Evolutionary conservation across 2,888 invertebrate species (phyloP).

Genomic region (Mythimna lalbum): DNA sequence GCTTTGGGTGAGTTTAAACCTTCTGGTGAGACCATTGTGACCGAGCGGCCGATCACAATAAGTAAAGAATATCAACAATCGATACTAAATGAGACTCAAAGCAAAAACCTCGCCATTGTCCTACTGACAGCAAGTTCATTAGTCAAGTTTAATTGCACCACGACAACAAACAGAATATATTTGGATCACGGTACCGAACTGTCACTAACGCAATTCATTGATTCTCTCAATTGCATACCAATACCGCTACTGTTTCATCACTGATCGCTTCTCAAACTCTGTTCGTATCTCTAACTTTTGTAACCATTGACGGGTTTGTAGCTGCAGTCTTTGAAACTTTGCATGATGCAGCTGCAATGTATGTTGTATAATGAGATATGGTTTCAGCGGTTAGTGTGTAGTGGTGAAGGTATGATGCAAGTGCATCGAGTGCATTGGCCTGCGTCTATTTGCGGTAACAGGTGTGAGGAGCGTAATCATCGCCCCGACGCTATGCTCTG

Average conservation of each 20-base stretch:
- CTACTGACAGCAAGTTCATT: slow-evolving; percentile 51
- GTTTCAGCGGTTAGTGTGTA: not conserved
- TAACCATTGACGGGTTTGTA: slow-evolving; percentile 30
- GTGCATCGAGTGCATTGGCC: slow-evolving; percentile 81
- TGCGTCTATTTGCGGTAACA: slow-evolving; percentile 77
- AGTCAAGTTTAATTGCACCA: slow-evolving; percentile 66
- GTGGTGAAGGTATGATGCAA: slow-evolving; percentile 60
- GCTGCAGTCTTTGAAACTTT: accelerated
- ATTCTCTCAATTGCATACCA: slow-evolving; percentile 81
- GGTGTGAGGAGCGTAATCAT: slow-evolving; percentile 70
- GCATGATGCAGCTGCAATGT: slow-evolving; percentile 47
- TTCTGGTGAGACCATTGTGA: too few relatives aligned
- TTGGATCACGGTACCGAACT: slow-evolving; percentile 54
- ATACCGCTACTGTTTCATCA: slow-evolving; percentile 69
- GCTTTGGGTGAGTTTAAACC: too few relatives aligned
- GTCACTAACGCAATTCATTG: slow-evolving; percentile 76
- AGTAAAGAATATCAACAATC: too few relatives aligned
- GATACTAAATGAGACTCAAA: not conserved
- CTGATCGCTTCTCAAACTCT: slow-evolving; percentile 23
- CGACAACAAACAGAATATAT: slow-evolving; percentile 60
- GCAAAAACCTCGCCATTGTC: slow-evolving; percentile 14
- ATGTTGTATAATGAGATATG: not conserved
- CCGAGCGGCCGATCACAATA: too few relatives aligned
- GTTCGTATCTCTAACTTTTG: not conserved
- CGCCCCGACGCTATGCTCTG: slow-evolving; percentile 39